phyloP scores from a whole-genome alignment of 2,113 vertebrate species.

The Cepphus grylle region DNA sequence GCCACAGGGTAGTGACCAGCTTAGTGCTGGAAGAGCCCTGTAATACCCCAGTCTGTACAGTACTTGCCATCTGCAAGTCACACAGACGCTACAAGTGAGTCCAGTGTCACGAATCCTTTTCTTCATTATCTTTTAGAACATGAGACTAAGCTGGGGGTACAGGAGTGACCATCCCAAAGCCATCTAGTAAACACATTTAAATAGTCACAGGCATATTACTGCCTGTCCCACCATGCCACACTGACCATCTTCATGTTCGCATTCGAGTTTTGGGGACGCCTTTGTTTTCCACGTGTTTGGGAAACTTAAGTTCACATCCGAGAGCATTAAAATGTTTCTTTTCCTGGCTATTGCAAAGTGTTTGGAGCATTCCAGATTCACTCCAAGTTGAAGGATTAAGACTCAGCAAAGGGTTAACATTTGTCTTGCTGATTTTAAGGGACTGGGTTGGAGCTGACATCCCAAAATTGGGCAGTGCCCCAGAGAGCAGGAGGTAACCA shows the following conservation, averaged over 20 bases:
- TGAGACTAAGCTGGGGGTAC: neutral
- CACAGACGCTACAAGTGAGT: fast-evolving
- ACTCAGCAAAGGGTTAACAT: neutral
- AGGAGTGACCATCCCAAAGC: neutral
- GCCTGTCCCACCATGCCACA: neutral
- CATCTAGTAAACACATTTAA: neutral
- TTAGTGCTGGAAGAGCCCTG: neutral
- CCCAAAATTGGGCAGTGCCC: neutral
- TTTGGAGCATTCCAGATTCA: neutral
- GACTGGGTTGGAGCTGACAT: neutral
- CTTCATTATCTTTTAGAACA: neutral
- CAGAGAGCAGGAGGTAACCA: neutral
- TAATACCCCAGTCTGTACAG: neutral
- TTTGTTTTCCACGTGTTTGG: neutral
- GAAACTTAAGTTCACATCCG: neutral
- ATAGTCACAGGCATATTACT: neutral
- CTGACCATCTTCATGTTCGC: neutral
- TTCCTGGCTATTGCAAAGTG: neutral
- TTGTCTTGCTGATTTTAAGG: neutral
- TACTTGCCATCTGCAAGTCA: neutral
- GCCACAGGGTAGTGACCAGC: neutral
- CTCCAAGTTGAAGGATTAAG: neutral
- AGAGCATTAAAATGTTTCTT: slow-evolving; percentile 10
- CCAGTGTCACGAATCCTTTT: neutral
- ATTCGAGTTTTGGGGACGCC: neutral